These are phyloP conservation scores for Antitype chi DNA, from an alignment of 2,888 invertebrate species.

Conservation along the genomic window DNA sequence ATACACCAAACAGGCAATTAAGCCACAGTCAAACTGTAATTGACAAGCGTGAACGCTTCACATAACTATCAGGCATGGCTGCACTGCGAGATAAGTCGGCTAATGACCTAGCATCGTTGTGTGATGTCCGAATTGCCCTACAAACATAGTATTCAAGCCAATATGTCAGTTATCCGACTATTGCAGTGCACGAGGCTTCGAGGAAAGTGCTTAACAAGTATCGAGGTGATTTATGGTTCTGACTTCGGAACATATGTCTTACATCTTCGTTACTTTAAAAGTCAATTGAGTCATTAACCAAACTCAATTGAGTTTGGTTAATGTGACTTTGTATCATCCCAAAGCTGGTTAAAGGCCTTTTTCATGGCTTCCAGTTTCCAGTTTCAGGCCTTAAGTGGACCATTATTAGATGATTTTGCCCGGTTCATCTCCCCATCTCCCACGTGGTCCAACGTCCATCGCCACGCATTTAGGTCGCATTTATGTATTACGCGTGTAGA, in stretches of 20 bases:
- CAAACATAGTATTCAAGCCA: conserved; percentile 1
- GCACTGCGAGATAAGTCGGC: conserved; percentile 44
- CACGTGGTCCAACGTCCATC: background rate
- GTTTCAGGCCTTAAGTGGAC: background rate
- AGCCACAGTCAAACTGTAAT: background rate
- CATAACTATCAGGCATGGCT: conserved; percentile 16
- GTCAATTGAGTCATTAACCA: too few relatives aligned
- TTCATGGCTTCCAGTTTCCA: background rate
- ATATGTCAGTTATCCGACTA: conserved; percentile 1
- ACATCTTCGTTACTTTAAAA: background rate
- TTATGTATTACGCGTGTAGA: too few relatives aligned
- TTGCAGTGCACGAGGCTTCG: background rate
- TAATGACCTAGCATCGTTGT: conserved; percentile 23
- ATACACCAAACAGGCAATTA: background rate
- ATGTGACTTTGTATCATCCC: background rate
- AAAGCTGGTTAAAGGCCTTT: background rate
- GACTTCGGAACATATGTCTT: background rate
- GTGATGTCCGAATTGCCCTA: conserved; percentile 17
- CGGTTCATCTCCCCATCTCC: background rate
- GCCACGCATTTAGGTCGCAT: background rate
- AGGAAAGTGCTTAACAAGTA: too few relatives aligned
- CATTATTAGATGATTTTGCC: background rate
- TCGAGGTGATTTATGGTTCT: background rate
- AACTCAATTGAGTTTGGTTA: background rate
- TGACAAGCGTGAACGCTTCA: background rate